Conservation (phyloP, 2,113 vertebrate genomes). For the Nycticebus coucang region DNA sequence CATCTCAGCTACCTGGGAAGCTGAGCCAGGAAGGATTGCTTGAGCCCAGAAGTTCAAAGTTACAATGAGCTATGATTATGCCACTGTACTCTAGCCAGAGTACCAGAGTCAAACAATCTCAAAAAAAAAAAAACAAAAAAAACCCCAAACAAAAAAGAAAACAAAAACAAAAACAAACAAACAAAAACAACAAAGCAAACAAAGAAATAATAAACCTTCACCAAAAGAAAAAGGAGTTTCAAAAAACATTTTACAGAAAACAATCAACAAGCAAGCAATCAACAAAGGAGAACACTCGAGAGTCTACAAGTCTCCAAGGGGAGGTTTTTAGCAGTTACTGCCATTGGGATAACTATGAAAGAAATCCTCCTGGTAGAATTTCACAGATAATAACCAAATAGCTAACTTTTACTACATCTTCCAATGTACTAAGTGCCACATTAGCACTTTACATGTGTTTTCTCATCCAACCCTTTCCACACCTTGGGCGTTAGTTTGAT, state of each 20-base stretch:
- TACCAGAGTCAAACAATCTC: too few relatives aligned
- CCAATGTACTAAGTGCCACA: too few relatives aligned
- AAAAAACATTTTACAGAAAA: not conserved
- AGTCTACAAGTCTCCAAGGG: not conserved
- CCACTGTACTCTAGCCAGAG: too few relatives aligned
- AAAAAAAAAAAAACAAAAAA: too few relatives aligned
- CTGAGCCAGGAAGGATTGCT: too few relatives aligned
- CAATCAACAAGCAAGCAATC: not conserved
- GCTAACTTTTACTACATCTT: not conserved
- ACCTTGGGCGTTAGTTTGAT: not conserved
- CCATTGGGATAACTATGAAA: rapidly evolving
- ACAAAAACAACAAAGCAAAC: too few relatives aligned
- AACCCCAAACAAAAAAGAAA: too few relatives aligned
- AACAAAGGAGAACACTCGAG: not conserved
- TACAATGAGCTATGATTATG: too few relatives aligned
- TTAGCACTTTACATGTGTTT: rapidly evolving
- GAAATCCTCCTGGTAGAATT: not conserved
- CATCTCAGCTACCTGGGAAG: too few relatives aligned
- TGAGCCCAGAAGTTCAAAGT: too few relatives aligned
- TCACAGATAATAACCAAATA: too few relatives aligned
- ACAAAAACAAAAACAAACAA: not conserved
- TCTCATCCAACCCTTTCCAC: not conserved
- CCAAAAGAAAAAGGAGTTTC: not conserved
- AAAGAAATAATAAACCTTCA: not conserved
- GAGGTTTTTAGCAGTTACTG: not conserved